Conservation (phyloP, 2,797 vertebrate species). For the Podargus strigoides region DNA sequence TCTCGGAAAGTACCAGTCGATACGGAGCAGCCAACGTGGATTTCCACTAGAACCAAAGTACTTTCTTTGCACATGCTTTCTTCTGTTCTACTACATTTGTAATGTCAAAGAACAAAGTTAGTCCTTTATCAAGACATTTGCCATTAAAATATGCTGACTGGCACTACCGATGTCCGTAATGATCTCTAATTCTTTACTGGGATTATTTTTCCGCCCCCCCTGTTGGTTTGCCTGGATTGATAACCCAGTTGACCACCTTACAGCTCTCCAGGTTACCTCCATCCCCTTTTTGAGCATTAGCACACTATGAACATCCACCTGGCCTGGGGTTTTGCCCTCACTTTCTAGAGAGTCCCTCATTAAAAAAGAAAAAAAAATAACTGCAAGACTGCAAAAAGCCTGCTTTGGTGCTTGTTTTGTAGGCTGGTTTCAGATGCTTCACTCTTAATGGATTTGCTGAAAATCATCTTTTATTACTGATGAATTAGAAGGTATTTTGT, state of each 20-base stretch:
- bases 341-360: neutral
- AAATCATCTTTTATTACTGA: neutral
- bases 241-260: neutral
- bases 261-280: neutral
- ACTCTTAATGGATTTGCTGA: neutral
- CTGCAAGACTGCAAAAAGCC: neutral
- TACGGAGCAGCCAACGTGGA: neutral
- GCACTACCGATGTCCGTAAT: neutral
- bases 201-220: neutral
- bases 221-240: neutral
- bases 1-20: neutral
- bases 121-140: neutral
- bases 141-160: neutral
- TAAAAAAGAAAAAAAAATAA: neutral
- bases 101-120: neutral
- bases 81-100: neutral
- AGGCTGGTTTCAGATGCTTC: neutral
- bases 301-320: neutral
- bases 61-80: fast-evolving
- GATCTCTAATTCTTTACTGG: neutral
- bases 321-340: neutral
- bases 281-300: neutral
- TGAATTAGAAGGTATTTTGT: neutral
- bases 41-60: neutral
- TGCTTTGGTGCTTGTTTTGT: fast-evolving